Evolutionary conservation across 2,888 invertebrate genomes (phyloP), one percentile per base, ranked within the genome.

Genomic region (Caenorhabditis sp.): DNA sequence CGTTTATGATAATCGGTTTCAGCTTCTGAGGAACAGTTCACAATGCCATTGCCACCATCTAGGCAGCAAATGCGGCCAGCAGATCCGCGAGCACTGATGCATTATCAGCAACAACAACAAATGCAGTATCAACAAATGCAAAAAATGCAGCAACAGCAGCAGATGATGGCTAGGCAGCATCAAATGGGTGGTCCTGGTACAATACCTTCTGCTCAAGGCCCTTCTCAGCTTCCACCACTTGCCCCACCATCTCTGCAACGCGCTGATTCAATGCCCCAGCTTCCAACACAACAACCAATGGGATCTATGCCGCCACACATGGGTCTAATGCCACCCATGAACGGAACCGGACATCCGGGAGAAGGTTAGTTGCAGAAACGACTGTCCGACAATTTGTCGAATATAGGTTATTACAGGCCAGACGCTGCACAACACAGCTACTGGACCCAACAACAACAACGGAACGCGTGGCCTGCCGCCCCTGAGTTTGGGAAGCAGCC

Each of bases 21-120:
- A 72, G 76, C 76, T 18, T 76, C 76, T 2, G 76, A 76, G 15
- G 76, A 76, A 24, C 76, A 65, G 22, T 76, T 76, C 76, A 76
- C 24, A 3, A 35, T 55, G 20, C 76, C 76, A 1, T 35, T 67
- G 1, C 74, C 58, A 20, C 67, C 74, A n/a, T 37, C 58, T 9
- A 9, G 64, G 20, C 55, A 55, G 8, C 24, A 24, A 58, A 44
- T 40, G 61, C 11, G 65, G 15, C 40, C 50, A 20, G 20, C 13
- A 1, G 67, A 68, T 61, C 67, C 60, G 1, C 74, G 65, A 22
- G 44, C 44, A 51, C 62, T 11, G 40, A 6, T 61, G n/a, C 51
- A 61, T 20, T 47, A 56, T 8, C 61, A 62, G 2, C 61, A 72
- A 5, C 62, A 72, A 15, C 62, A 64, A 37, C 71, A 72, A n/a